Base-by-base conservation (phyloP, 2,797 vertebrate species). In the Acipenser ruthenus region DNA sequence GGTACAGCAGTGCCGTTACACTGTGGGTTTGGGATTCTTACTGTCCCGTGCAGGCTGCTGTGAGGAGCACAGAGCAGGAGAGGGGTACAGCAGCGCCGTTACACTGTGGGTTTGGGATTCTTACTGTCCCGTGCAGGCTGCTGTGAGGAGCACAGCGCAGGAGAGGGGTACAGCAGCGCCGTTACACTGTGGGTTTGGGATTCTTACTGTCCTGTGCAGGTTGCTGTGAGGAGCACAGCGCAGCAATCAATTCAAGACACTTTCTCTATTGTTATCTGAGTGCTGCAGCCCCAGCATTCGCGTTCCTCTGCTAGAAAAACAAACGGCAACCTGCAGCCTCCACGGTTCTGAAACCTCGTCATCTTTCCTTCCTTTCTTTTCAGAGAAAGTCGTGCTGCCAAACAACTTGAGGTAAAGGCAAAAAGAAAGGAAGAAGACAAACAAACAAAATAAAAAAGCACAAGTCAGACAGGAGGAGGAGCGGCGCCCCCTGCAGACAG, bases 311-410 rank as follows among this genome's bases (percentile, higher is more conserved):
- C 23, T 37, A 37, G 23, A 37, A 37, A 37, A 37, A 37, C 2
- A 37, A 37, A 37, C 23, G 2, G 23, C 23, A 3, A 4, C 23
- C 23, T 37, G 4, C 23, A 37, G 23, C 4, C 23, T 37, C 23
- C 23, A 37, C 23, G 23, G 23, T 37, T 37, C 23, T 37, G 23
- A 37, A 37, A 37, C 23, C 23, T 37, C 2, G 23, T 37, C 23
- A 37, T 37, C 64, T n/a, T 67, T 63, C 65, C 58, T 61, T 68
- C 61, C 74, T 70, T 81, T 81, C 86, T 89, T 87, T 83, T 83
- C 83, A 84, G 80, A 87, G 81, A 82, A 77, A 88, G 77, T 86
- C 88, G 83, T 89, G 88, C 89, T 89, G 88, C 89, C 82, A 78
- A 90, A 88, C 87, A 88, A 89, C 82, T 87, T 90, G 89, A 90